Percentiles rank a stretch among this genome's conserved stretches.
phyloP scores from a whole-genome alignment of 1,140 invertebrate genomes.

The Akabosia matsudoensis region DNA sequence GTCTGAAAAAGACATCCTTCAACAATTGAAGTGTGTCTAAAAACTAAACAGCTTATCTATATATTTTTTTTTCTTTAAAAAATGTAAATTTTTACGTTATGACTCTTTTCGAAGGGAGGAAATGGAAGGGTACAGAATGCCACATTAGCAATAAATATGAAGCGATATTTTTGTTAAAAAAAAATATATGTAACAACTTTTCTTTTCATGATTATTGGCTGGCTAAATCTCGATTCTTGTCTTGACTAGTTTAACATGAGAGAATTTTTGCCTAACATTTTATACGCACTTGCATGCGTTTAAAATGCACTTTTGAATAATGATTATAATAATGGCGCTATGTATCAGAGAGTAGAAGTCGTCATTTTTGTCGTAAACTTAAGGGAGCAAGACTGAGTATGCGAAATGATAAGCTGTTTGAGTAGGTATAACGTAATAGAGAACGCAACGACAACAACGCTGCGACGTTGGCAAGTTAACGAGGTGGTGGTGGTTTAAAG shows the following conservation, averaged over 20 bases:
- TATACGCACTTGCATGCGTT: not conserved
- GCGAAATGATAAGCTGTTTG: not conserved
- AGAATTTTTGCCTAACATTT: not conserved
- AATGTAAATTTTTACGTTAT: not conserved
- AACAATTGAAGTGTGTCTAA: conserved; percentile 15
- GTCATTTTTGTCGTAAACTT: not conserved
- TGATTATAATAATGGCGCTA: not conserved
- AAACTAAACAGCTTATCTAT: not conserved
- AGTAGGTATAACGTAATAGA: not conserved
- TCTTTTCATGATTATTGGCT: not conserved
- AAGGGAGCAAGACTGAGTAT: not conserved
- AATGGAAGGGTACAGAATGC: not conserved
- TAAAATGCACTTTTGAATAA: not conserved
- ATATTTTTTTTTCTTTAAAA: not conserved
- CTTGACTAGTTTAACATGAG: not conserved
- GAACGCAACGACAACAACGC: not conserved
- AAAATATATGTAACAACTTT: not conserved
- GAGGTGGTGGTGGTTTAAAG: not conserved
- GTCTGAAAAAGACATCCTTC: conserved; percentile 17
- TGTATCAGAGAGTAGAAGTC: not conserved
- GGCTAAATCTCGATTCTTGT: conserved; percentile 16
- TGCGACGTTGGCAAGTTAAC: not conserved
- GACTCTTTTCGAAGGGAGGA: conserved; percentile 2
- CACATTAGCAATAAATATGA: not conserved
- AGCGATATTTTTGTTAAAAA: not conserved